These are phyloP conservation scores for Ceuthmochares aereus DNA, from an alignment of 2,113 vertebrate species.

Conservation along the genomic window DNA sequence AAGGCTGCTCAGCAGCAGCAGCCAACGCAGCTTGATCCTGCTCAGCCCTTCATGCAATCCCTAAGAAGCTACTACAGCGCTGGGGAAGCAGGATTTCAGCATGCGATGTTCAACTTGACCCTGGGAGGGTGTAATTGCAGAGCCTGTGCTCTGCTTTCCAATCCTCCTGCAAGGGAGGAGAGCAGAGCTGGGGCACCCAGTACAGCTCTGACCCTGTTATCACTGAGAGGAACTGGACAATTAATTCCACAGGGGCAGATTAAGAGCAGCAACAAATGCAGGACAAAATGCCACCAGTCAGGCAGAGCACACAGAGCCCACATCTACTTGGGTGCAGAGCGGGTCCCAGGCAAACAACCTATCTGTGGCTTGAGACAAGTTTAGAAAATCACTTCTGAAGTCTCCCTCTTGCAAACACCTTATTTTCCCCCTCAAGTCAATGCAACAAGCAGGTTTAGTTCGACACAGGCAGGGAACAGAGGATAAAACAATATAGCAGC, in stretches of 20 bases:
- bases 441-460: background rate
- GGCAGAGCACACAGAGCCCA: background rate
- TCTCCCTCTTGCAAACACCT: background rate
- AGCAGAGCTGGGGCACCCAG: background rate
- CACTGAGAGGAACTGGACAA: background rate
- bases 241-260: background rate
- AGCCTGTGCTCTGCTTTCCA: background rate
- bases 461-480: background rate
- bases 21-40: background rate
- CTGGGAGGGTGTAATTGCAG: background rate
- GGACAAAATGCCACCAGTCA: fast-evolving
- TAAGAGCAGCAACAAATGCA: background rate
- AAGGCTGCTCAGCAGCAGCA: background rate
- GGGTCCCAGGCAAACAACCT: background rate
- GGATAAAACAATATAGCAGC: background rate
- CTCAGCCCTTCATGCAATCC: background rate
- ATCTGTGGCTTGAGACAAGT: background rate
- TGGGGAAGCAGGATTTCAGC: fast-evolving
- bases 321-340: background rate
- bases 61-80: fast-evolving
- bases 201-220: fast-evolving
- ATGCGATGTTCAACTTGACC: fast-evolving
- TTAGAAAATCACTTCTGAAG: background rate
- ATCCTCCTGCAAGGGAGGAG: background rate
- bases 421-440: background rate